Percentiles rank a stretch among this genome's conserved stretches.
Evolutionary conservation across 2,888 invertebrate genomes (phyloP).

Genomic region (Netelia fuscicornis): DNA sequence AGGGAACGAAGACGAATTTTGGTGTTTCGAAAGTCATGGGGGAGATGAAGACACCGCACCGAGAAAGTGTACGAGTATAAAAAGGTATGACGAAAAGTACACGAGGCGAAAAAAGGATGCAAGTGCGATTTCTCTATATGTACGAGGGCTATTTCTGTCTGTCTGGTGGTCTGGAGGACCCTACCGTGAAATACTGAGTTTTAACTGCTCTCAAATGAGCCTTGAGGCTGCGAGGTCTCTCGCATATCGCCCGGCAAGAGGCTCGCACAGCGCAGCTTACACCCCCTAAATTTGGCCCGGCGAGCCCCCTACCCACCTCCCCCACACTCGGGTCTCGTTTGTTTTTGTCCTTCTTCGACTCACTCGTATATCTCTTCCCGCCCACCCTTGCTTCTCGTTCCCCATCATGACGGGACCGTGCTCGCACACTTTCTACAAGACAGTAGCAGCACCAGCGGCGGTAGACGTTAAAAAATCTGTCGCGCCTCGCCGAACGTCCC

Average conservation of each 20-base stretch:
- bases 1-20: constrained; percentile 1
- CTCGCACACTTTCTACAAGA: constrained; percentile 38
- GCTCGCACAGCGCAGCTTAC: constrained; percentile 66
- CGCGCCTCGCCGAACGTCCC: constrained; percentile 60
- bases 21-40: no score
- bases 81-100: constrained; percentile 62
- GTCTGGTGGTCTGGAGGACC: constrained; percentile 66
- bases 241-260: constrained; percentile 64
- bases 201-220: constrained; percentile 75
- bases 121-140: constrained; percentile 31
- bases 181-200: constrained; percentile 71
- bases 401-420: constrained; percentile 43
- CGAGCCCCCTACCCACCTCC: constrained; percentile 33
- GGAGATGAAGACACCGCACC: constrained; percentile 55
- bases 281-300: constrained; percentile 67
- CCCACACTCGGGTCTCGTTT: neutral
- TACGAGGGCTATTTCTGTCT: constrained; percentile 69
- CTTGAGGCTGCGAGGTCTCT: constrained; percentile 69
- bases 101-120: constrained; percentile 52
- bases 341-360: constrained; percentile 59
- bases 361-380: constrained; percentile 55
- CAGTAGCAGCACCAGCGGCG: constrained; percentile 25
- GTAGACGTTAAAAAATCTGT: constrained; percentile 68
- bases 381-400: constrained; percentile 24
- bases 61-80: constrained; percentile 23